These are phyloP conservation scores for Oxyruncus cristatus DNA, from an alignment of 2,113 vertebrate species.

Conservation along the genomic window DNA sequence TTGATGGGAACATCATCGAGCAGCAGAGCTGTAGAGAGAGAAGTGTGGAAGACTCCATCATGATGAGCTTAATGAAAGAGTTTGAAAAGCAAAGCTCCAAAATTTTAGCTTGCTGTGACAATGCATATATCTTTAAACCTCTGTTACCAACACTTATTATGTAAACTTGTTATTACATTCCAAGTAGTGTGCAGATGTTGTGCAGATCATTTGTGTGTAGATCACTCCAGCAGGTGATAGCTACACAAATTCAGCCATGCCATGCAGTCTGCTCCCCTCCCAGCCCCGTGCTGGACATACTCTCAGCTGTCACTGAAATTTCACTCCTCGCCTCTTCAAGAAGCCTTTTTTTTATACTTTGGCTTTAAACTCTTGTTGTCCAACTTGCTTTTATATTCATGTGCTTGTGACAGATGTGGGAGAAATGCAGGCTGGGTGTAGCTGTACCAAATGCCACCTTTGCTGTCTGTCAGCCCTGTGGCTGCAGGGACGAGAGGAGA, in stretches of 20 bases:
- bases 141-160: neutral
- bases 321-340: neutral
- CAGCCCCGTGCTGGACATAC: neutral
- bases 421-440: neutral
- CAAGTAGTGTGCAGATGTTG: neutral
- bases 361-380: neutral
- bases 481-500: neutral
- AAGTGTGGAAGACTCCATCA: neutral
- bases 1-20: neutral
- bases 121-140: neutral
- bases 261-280: fast-evolving
- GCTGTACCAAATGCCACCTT: too few relatives aligned
- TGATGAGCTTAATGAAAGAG: neutral
- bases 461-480: neutral
- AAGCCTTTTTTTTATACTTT: neutral
- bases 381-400: neutral
- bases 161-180: neutral
- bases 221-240: neutral
- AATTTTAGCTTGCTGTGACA: neutral
- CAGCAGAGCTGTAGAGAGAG: neutral
- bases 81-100: neutral
- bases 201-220: neutral
- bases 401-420: fast-evolving
- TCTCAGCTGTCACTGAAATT: neutral
- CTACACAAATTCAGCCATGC: neutral